phyloP scores from a whole-genome alignment of 2,113 vertebrate genomes.

The Patagioenas fasciata region DNA sequence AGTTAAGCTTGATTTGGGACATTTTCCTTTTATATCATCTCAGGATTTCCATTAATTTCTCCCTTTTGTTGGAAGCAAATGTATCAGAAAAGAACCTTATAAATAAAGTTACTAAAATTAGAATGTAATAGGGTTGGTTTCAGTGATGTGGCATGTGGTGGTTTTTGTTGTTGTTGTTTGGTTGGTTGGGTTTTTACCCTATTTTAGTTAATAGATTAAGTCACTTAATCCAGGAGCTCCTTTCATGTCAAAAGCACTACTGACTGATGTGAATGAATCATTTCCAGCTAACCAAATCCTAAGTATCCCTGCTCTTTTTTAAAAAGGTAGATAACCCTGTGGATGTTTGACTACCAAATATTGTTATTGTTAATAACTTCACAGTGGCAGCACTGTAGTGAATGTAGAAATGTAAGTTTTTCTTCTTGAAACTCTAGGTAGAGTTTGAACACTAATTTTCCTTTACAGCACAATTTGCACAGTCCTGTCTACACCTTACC shows the following conservation, averaged over 20 bases:
- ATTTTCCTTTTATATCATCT: background rate
- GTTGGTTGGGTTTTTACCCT: background rate
- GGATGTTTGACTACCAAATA: background rate
- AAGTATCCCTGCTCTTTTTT: background rate
- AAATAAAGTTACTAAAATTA: background rate
- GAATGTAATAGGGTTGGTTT: background rate
- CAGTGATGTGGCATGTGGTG: too few species aligned
- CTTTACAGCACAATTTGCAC: background rate
- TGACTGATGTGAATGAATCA: background rate
- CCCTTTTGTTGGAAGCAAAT: background rate
- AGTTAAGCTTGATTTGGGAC: background rate
- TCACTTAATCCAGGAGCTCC: background rate
- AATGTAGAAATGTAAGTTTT: slow-evolving; percentile 2
- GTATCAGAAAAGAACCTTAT: background rate
- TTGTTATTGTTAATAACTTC: slow-evolving; percentile 22
- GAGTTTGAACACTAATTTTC: background rate
- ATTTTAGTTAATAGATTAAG: background rate
- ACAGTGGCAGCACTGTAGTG: background rate
- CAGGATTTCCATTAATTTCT: background rate
- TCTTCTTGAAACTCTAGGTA: background rate
- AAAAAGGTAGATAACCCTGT: background rate
- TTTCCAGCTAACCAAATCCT: slow-evolving; percentile 34
- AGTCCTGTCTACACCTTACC: background rate
- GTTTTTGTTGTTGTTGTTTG: too few species aligned
- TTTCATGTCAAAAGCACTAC: background rate